Conservation (phyloP, 2,797 vertebrate species). For the Smutsia temminckii region DNA sequence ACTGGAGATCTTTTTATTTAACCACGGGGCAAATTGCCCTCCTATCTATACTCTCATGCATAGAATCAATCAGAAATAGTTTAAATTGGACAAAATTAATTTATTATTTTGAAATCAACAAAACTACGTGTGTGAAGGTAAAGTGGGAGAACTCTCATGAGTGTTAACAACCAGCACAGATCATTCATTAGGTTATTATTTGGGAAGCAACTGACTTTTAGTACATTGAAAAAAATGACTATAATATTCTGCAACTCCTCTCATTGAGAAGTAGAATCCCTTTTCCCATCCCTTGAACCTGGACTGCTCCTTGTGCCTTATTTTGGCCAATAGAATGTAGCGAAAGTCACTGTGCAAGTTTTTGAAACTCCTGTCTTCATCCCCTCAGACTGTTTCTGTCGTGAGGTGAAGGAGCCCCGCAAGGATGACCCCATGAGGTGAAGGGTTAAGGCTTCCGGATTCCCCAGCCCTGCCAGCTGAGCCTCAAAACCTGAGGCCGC, state of each 20-base stretch:
- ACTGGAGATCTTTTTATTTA: neutral
- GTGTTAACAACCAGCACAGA: neutral
- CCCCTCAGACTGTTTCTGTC: neutral
- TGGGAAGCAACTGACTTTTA: neutral
- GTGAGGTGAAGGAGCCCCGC: neutral
- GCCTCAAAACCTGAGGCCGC: neutral
- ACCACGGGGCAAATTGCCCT: neutral
- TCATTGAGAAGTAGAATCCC: neutral
- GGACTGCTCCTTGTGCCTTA: neutral
- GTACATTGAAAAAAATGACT: neutral
- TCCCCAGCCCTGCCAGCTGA: neutral
- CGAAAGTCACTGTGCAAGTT: neutral
- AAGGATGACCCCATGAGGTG: neutral
- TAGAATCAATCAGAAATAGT: neutral
- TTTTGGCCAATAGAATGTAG: neutral
- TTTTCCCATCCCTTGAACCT: neutral
- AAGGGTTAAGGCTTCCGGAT: neutral
- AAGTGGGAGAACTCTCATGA: neutral
- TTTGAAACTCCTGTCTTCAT: neutral
- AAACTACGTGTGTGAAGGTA: neutral
- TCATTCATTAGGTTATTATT: neutral
- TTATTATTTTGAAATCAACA: neutral
- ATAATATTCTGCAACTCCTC: neutral
- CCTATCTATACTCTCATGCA: neutral
- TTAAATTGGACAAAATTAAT: neutral